These are phyloP conservation scores for Desmophyllum pertusum DNA, from an alignment of 92 coral and sea anemone species.

Conservation along the genomic window DNA sequence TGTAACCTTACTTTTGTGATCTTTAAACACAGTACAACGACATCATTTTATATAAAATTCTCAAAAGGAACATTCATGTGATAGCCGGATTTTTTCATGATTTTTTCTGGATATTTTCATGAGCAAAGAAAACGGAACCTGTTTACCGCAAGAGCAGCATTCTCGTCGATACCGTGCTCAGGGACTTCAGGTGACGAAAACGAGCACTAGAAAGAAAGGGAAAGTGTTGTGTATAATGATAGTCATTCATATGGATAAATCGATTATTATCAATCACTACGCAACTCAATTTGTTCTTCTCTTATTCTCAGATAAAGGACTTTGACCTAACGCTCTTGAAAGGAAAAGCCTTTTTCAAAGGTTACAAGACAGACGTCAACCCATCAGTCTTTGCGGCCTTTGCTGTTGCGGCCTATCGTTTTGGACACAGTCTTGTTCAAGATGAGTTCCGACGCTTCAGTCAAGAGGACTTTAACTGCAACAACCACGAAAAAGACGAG, in stretches of 20 bases:
- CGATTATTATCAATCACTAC: no score
- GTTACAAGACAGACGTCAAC: background rate
- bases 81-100: background rate
- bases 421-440: constrained; percentile 49
- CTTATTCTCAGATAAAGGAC: background rate
- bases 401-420: constrained; percentile 55
- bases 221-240: no score
- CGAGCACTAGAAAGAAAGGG: no score
- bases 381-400: constrained; percentile 41
- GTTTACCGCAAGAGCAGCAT: no score
- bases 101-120: background rate
- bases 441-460: constrained; percentile 11
- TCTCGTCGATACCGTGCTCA: no score
- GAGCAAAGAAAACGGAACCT: background rate
- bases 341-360: constrained; percentile 12
- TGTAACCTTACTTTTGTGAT: no score
- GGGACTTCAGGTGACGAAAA: no score
- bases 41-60: no score
- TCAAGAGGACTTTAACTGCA: background rate
- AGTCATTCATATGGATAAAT: no score
- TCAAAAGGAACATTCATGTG: no score
- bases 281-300: background rate
- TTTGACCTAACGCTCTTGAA: background rate
- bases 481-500: background rate
- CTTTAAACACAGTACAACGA: no score